These are phyloP conservation scores for Hecatera dysodea DNA, from an alignment of 2,888 invertebrate genomes.

Conservation along the genomic window DNA sequence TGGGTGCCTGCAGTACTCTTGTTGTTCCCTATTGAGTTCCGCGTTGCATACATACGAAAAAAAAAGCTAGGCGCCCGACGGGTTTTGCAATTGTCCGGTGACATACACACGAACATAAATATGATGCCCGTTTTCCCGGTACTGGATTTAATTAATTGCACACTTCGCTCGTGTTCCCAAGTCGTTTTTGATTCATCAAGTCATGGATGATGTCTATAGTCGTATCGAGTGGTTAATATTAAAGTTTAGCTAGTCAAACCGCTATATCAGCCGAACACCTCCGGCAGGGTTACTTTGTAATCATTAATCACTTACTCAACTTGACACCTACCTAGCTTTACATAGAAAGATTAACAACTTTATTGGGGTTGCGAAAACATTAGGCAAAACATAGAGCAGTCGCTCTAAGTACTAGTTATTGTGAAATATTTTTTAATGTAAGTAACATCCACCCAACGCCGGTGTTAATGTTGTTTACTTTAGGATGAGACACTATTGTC, in stretches of 20 bases:
- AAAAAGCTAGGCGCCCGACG: no score
- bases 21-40: no score
- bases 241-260: constrained; percentile 35
- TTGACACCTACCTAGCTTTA: constrained; percentile 27
- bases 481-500: constrained; percentile 33
- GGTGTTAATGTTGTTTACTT: constrained; percentile 20
- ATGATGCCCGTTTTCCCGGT: not conserved
- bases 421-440: constrained; percentile 17
- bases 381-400: constrained; percentile 20
- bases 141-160: not conserved
- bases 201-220: not conserved
- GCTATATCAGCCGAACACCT: constrained; percentile 31
- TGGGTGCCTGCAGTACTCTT: no score
- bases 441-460: constrained; percentile 12
- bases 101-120: not conserved
- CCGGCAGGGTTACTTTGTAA: constrained; percentile 19
- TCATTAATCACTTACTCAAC: constrained; percentile 45
- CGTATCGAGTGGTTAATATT: constrained; percentile 23
- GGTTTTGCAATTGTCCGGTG: not conserved
- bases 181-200: not conserved
- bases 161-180: not conserved
- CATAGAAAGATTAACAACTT: not conserved
- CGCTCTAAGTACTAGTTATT: constrained; percentile 21
- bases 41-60: no score
- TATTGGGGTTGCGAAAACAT: constrained; percentile 49